phyloP scores from a whole-genome alignment of 2,113 vertebrate species.

The Amblyornis subalaris region DNA sequence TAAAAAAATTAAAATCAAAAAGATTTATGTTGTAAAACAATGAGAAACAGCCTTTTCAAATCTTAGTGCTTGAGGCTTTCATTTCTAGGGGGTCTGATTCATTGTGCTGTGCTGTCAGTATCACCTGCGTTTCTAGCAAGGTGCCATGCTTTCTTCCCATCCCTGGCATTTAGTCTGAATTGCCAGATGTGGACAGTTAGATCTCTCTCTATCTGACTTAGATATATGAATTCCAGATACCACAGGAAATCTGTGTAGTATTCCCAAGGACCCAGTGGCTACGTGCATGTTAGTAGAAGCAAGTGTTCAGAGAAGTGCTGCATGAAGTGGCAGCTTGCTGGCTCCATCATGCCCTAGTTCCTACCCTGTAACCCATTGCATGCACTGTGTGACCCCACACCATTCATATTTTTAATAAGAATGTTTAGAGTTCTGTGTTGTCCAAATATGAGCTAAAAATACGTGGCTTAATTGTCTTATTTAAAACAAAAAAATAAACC shows the following conservation, averaged over 20 bases:
- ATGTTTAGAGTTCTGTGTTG: neutral
- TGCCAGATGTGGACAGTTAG: neutral
- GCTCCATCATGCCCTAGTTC: fast-evolving
- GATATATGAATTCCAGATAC: neutral
- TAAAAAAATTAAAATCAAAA: neutral
- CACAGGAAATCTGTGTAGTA: neutral
- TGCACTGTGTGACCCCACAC: neutral
- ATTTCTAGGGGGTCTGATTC: neutral
- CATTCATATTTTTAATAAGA: neutral
- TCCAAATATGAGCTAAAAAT: neutral
- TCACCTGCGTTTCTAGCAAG: neutral
- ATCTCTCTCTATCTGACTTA: neutral
- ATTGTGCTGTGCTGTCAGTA: neutral
- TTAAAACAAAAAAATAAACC: neutral
- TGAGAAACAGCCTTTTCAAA: neutral
- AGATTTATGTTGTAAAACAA: neutral
- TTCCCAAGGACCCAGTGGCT: neutral
- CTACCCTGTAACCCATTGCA: neutral
- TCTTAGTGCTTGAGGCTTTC: neutral
- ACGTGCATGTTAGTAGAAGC: neutral
- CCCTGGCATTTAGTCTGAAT: neutral
- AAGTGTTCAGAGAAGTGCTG: fast-evolving
- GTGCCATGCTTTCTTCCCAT: neutral
- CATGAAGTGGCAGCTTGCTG: neutral
- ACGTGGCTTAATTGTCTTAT: neutral